phyloP scores from a whole-genome alignment of 64 coral and sea anemone genomes.

The Orbicella faveolata region DNA sequence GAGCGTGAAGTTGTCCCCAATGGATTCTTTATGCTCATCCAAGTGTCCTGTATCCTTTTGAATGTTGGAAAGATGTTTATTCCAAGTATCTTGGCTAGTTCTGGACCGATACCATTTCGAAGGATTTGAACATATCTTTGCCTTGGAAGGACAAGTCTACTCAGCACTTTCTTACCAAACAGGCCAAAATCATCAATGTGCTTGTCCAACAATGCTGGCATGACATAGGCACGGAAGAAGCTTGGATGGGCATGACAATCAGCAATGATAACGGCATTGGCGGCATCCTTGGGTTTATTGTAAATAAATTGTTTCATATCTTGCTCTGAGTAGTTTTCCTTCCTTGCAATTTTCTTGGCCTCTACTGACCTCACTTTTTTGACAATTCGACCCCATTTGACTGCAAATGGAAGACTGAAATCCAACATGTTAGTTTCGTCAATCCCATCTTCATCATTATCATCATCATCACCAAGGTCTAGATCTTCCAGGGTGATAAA shows the following conservation, averaged over 20 bases:
- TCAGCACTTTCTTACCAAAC: slow-evolving; percentile 28
- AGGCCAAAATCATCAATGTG: slow-evolving; percentile 44
- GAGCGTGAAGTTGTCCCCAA: neutral
- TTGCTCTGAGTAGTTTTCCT: slow-evolving; percentile 18
- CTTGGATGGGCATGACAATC: slow-evolving; percentile 25
- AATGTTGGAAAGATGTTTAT: slow-evolving; percentile 43
- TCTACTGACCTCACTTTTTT: neutral
- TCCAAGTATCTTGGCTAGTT: slow-evolving; percentile 28
- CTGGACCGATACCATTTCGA: neutral
- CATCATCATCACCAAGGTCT: neutral
- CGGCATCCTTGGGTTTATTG: slow-evolving; percentile 25
- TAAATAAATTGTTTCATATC: slow-evolving; percentile 47
- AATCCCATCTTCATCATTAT: slow-evolving; percentile 1
- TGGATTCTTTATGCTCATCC: neutral
- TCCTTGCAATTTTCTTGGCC: slow-evolving; percentile 15
- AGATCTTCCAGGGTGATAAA: neutral
- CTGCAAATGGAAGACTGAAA: slow-evolving; percentile 23
- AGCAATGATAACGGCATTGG: neutral
- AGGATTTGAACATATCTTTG: slow-evolving; percentile 25
- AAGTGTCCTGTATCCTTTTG: slow-evolving; percentile 34
- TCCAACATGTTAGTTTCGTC: slow-evolving; percentile 8
- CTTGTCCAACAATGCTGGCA: slow-evolving; percentile 38
- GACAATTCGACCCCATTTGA: slow-evolving; percentile 27
- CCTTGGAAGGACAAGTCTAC: neutral
- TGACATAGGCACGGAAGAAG: slow-evolving; percentile 32